Conservation (phyloP, 1,140 invertebrate genomes). For the Coptotermes formosanus region DNA sequence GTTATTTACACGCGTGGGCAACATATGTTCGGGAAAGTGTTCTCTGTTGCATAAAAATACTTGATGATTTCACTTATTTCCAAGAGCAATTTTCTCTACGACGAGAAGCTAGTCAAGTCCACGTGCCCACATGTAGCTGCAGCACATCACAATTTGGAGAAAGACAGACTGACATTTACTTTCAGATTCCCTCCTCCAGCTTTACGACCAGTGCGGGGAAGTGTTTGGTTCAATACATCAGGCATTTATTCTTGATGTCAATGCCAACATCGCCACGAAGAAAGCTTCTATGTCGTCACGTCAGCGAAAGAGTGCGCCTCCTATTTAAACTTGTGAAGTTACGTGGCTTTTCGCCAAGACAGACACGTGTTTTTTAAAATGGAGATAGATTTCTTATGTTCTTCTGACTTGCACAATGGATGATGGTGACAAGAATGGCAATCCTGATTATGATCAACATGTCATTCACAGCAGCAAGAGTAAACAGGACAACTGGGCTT, state of each 20-base stretch:
- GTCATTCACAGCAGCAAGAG: neutral
- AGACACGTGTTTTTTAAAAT: neutral
- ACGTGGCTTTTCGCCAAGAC: neutral
- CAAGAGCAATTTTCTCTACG: neutral
- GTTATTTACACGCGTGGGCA: no score
- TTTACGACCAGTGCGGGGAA: neutral
- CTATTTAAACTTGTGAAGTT: neutral
- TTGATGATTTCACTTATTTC: neutral
- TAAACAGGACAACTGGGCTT: no score
- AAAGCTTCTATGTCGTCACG: neutral
- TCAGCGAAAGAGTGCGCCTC: neutral
- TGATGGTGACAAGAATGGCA: neutral
- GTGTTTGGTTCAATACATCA: neutral
- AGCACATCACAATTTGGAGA: neutral
- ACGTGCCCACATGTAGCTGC: neutral
- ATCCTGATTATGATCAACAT: neutral
- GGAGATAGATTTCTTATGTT: neutral
- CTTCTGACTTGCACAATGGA: neutral
- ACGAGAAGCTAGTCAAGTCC: neutral
- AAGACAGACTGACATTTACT: neutral
- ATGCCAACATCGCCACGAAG: neutral
- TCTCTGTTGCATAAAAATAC: no score
- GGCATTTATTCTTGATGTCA: neutral
- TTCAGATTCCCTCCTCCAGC: neutral
- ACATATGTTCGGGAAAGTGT: no score